Evolutionary conservation across 2,888 invertebrate species (phyloP), one percentile per base, ranked within the genome.

Genomic region (Leptinotarsa haldemani): DNA sequence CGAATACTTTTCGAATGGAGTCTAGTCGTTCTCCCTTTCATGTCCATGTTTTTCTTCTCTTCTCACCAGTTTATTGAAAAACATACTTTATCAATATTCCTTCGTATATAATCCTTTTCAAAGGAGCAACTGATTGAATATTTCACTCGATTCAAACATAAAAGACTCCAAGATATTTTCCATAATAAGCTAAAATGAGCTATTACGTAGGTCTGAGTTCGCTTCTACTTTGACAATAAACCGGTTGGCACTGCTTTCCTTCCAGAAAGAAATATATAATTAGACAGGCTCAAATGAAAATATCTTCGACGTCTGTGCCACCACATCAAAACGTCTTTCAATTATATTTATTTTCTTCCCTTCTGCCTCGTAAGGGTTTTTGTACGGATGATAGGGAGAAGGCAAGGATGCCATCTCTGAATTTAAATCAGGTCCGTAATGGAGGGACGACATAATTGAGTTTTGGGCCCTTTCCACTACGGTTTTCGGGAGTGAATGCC

Each of bases 351-450:
- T 80, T 80, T 75, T 71, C 70, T 73, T 76, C 78, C 75, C 77
- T 78, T 74, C 73, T 73, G 76, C 70, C 63, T 74, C 75, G 79
- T 77, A 78, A 78, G 80, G 79, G 77, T 74, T 79, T 77, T 78
- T 18, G 68, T 52, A 40, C 73, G 73, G 65, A 61, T 66, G 73
- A 70, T 74, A 72, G 73, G 75, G 73, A 63, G 76, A 68, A 70
- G 74, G 73, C 65, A 50, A 7, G 61, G 66, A 48, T 77, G 79
- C 76, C 78, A 79, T 81, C 79, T 78, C 80, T 83, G 83, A 83
- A 84, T 84, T 84, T 82, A 83, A 84, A 84, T 84, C 84, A 83
- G 82, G 81, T 78, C 80, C 82, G 81, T 80, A 82, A 80, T 82
- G 80, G 80, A 80, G 80, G 85, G 83, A 80, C 80, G 78, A 76